phyloP scores from a whole-genome alignment of 2,113 vertebrate genomes.

The Poecilia latipinna region DNA sequence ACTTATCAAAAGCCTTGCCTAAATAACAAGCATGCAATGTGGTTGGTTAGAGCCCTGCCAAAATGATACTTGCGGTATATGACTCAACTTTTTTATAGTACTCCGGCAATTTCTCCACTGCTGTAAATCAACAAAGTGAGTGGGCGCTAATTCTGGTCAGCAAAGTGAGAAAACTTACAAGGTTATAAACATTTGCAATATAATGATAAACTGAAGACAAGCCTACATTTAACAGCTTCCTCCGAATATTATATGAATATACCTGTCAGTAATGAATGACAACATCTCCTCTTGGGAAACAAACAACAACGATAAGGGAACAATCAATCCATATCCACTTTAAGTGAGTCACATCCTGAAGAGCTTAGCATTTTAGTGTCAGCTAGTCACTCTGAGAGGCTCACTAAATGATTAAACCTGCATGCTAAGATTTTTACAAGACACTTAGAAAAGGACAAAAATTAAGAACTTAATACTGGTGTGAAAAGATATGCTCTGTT shows the following conservation, averaged over 20 bases:
- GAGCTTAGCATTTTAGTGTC: not conserved
- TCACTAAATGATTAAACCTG: not conserved
- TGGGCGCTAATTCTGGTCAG: slow-evolving; percentile 46
- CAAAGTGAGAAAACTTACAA: slow-evolving; percentile 19
- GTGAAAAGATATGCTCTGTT: not conserved
- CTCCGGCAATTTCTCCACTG: slow-evolving; percentile 59
- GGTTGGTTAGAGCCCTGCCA: slow-evolving; percentile 70
- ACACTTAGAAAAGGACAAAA: not conserved
- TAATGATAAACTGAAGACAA: not conserved
- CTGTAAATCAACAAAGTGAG: slow-evolving; percentile 49
- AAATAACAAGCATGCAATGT: slow-evolving; percentile 68
- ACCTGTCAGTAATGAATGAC: not conserved
- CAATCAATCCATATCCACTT: not conserved
- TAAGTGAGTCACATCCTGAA: not conserved
- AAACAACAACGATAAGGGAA: not conserved
- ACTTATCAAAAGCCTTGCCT: slow-evolving; percentile 69
- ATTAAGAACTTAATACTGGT: not conserved
- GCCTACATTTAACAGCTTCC: not conserved
- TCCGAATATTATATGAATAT: not conserved
- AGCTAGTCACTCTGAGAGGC: not conserved
- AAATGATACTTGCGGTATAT: slow-evolving; percentile 36
- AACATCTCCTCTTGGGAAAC: not conserved
- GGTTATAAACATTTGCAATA: not conserved
- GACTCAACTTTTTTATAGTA: slow-evolving; percentile 38
- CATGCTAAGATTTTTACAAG: not conserved